These are phyloP conservation scores for Prostheceraeus crozeri DNA, from an alignment of 2,888 invertebrate species.

Conservation along the genomic window DNA sequence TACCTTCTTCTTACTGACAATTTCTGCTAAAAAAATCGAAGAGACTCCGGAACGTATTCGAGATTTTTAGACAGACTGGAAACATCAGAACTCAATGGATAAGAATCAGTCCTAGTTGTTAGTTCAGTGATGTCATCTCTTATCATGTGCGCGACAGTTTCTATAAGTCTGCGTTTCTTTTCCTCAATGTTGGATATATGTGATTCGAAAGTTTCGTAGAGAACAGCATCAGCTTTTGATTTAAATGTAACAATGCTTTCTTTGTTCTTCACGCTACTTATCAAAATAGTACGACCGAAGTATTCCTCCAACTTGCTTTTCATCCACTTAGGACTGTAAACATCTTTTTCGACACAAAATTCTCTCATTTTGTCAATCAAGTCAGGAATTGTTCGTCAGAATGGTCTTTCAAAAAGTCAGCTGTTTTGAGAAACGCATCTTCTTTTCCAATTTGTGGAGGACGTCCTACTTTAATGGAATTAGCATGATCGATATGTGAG, in stretches of 20 bases:
- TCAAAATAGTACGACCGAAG: conserved; percentile 41
- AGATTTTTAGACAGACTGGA: conserved; percentile 13
- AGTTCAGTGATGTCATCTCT: conserved; percentile 42
- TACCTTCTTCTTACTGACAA: conserved; percentile 32
- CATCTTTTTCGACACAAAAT: no score
- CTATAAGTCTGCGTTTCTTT: conserved; percentile 40
- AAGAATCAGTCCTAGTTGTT: conserved; percentile 30
- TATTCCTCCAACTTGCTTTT: conserved; percentile 40
- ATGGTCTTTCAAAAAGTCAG: no score
- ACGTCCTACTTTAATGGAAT: no score
- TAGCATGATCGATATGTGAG: neutral
- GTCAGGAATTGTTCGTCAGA: no score
- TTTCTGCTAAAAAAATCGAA: conserved; percentile 36
- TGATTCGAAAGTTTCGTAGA: conserved; percentile 37
- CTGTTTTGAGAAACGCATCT: no score
- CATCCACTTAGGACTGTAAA: conserved; percentile 39
- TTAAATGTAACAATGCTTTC: conserved; percentile 42
- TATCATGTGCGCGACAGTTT: conserved; percentile 43
- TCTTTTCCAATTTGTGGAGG: no score
- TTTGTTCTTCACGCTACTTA: conserved; percentile 41
- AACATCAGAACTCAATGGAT: conserved; percentile 40
- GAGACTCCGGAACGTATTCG: conserved; percentile 38
- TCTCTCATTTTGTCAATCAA: no score
- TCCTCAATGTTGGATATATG: conserved; percentile 36
- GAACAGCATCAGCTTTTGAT: conserved; percentile 38